Evolutionary conservation across 2,888 invertebrate genomes (phyloP), one percentile per base, ranked within the genome.

Genomic region (Cecidostiba fungosa): DNA sequence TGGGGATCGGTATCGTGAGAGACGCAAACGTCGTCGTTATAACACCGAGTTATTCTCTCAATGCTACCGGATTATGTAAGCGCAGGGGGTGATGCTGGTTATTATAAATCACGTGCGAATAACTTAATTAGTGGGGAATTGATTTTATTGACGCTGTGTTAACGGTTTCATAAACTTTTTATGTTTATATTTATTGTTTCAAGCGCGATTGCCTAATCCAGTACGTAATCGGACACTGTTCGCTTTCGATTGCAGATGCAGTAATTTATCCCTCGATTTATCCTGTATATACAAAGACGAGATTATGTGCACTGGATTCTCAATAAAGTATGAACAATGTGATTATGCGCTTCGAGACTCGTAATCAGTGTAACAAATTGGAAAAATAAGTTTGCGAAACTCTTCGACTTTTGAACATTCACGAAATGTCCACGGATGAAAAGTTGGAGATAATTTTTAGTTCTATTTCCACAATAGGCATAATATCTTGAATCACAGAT

Each of bases 71-170:
- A 39, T 77, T 77, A n/a, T 1, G 43, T 29, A 62, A 29, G 16
- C 39, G 59, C 26, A 23, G 47, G 4, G 6, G 32, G 36, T 43
- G 39, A 43, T 77, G 5, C 5, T 10, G 19, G 23, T 4, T 54
- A 50, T 80, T 80, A 73, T 70, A 73, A 80, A 73, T 54, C 36
- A 23, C 26, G 14, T 16, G 73, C 32, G n/a, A 78, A 47, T 69
- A 47, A 50, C 69, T 69, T 26, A 69, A 78, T 78, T 78, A 74
- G 16, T 0, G 43, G 1, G 26, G 6, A 39, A 62, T 81, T 74
- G 62, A 74, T 74, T 59, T 62, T 74, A 73, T 66, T 74, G n/a
- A 74, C 74, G 39, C 43, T 19, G 26, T 16, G 23, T 54, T 43
- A 36, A 62, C 43, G 39, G 26, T 43, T 23, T 43, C 39, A 23